phyloP scores from a whole-genome alignment of 2,797 vertebrate species.

The Esox lucius region DNA sequence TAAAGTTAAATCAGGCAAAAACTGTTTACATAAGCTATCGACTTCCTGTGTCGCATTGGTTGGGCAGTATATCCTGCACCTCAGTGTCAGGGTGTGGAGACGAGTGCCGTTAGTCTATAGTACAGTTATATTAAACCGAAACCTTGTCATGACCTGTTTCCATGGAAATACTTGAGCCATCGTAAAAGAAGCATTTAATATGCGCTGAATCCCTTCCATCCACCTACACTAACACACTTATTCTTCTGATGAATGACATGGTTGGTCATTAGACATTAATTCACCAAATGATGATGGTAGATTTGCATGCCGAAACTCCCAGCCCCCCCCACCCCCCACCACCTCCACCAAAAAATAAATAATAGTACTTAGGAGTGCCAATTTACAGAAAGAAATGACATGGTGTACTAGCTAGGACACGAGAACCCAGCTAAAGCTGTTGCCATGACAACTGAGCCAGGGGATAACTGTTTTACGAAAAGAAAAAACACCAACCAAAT shows the following conservation, averaged over 20 bases:
- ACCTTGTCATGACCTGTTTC: slow-evolving; percentile 36
- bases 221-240: slow-evolving; percentile 3
- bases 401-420: slow-evolving; percentile 62
- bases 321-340: neutral
- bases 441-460: slow-evolving; percentile 78
- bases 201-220: neutral
- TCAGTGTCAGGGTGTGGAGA: neutral
- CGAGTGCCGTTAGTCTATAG: neutral
- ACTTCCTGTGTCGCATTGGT: neutral
- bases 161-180: slow-evolving; percentile 38
- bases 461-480: slow-evolving; percentile 71
- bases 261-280: slow-evolving; percentile 2
- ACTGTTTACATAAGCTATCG: neutral
- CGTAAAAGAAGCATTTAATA: neutral
- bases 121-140: neutral
- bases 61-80: neutral
- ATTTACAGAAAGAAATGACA: slow-evolving; percentile 52
- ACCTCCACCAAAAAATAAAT: neutral
- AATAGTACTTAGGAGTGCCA: neutral
- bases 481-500: slow-evolving; percentile 43
- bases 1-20: neutral
- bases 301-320: neutral
- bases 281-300: neutral
- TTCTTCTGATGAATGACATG: slow-evolving; percentile 6
- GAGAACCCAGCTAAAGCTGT: slow-evolving; percentile 71